Evolutionary conservation across 2,888 invertebrate genomes (phyloP).

Genomic region (Pachydiplax longipennis): DNA sequence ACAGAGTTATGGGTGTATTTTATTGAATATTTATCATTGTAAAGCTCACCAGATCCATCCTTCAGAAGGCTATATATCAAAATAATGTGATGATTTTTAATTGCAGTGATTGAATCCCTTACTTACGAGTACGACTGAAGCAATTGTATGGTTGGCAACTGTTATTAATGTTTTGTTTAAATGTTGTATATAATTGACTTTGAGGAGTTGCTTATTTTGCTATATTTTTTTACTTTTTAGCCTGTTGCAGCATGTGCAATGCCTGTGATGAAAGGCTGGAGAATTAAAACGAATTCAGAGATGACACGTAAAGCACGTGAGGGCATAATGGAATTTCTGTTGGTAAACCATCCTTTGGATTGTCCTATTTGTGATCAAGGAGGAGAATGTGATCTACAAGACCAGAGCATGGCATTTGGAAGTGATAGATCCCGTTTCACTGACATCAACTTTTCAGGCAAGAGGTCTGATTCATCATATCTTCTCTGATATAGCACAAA

Average conservation of each 20-base stretch:
- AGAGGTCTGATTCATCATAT: conserved; percentile 67
- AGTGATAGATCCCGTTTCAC: conserved; percentile 92
- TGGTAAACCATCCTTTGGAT: conserved; percentile 98
- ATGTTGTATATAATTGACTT: too few relatives aligned
- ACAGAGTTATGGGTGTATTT: too few relatives aligned
- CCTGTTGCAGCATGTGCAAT: conserved; percentile 99
- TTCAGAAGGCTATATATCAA: too few relatives aligned
- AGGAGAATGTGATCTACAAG: conserved; percentile 92
- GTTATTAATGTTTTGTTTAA: too few relatives aligned
- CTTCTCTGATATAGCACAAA: neutral
- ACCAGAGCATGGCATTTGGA: conserved; percentile 99
- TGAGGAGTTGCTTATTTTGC: neutral
- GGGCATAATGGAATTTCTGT: conserved; percentile 98
- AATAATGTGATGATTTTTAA: too few relatives aligned
- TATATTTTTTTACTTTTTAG: conserved; percentile 59
- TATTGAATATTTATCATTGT: too few relatives aligned
- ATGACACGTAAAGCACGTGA: conserved; percentile 81
- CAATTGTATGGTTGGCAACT: too few relatives aligned
- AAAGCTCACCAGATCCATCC: too few relatives aligned
- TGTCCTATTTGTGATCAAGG: conserved; percentile 99
- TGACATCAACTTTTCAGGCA: conserved; percentile 90
- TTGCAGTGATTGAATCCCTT: too few relatives aligned
- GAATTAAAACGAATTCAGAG: conserved; percentile 96
- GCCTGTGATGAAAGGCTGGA: conserved; percentile 99
- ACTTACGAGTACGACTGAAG: too few relatives aligned